A percentile compares a stretch with the other conserved stretches of the same genome.
phyloP scores from a whole-genome alignment of 2,113 vertebrate genomes.

The Balaeniceps rex region DNA sequence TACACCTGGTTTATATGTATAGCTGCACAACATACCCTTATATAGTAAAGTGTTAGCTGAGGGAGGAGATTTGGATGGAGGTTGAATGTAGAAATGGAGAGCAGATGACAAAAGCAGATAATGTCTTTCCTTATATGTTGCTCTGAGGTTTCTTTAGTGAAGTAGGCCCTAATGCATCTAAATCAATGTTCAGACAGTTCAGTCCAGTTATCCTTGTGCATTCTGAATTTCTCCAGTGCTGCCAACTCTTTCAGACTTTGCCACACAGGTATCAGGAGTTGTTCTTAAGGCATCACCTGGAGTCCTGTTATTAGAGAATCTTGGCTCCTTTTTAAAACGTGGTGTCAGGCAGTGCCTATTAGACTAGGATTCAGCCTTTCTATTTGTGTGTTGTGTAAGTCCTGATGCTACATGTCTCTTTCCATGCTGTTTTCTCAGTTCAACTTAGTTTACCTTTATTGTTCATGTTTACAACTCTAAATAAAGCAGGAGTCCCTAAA shows the following conservation, averaged over 20 bases:
- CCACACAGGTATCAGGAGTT: background rate
- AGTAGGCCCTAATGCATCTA: background rate
- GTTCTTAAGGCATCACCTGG: background rate
- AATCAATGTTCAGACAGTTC: background rate
- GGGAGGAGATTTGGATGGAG: background rate
- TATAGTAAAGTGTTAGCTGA: background rate
- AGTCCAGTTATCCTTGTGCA: background rate
- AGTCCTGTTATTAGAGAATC: background rate
- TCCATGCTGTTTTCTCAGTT: background rate
- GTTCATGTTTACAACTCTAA: background rate
- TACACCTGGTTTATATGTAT: background rate
- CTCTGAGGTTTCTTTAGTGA: background rate
- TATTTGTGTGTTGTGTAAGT: rapidly evolving
- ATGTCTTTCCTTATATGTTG: background rate
- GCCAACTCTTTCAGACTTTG: background rate
- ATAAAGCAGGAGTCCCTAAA: background rate
- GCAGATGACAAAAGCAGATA: background rate
- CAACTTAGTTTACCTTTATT: background rate
- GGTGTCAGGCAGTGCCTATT: rapidly evolving
- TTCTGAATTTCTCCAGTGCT: background rate
- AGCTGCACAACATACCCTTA: background rate
- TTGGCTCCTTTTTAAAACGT: rapidly evolving
- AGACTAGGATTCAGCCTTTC: background rate
- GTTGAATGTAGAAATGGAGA: background rate
- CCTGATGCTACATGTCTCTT: background rate